Conservation (phyloP, 2,797 vertebrate genomes). For the Pampus argenteus region DNA sequence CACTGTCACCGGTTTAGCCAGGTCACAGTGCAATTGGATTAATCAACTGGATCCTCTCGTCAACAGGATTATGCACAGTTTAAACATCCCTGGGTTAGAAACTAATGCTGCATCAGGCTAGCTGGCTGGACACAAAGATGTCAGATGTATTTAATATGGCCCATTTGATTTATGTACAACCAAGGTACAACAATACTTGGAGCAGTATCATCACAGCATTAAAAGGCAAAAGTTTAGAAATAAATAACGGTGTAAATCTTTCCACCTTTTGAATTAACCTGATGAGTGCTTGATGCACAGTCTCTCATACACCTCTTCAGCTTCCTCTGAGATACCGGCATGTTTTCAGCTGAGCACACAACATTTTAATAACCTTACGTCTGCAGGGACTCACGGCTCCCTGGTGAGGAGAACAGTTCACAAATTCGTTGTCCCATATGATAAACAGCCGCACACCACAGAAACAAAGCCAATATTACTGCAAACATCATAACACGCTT, state of each 20-base stretch:
- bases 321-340: slow-evolving; percentile 52
- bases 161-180: slow-evolving; percentile 12
- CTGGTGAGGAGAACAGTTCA: slow-evolving; percentile 65
- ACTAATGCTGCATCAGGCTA: slow-evolving; percentile 24
- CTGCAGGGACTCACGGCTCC: slow-evolving; percentile 69
- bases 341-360: slow-evolving; percentile 77
- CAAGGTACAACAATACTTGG: not conserved
- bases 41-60: slow-evolving; percentile 75
- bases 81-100: slow-evolving; percentile 50
- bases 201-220: not conserved
- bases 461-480: slow-evolving; percentile 44
- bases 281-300: slow-evolving; percentile 3
- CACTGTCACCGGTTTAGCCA: slow-evolving; percentile 20
- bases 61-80: slow-evolving; percentile 77
- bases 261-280: slow-evolving; percentile 1
- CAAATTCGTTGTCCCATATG: slow-evolving; percentile 68
- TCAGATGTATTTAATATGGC: slow-evolving; percentile 20
- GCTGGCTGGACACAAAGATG: slow-evolving; percentile 6
- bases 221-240: not conserved
- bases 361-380: slow-evolving; percentile 82
- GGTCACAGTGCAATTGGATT: slow-evolving; percentile 78
- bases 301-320: slow-evolving; percentile 9
- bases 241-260: not conserved
- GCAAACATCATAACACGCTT: slow-evolving; percentile 45
- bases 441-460: slow-evolving; percentile 59